Conservation (phyloP, 2,113 vertebrate genomes). For the Carassius gibelio region DNA sequence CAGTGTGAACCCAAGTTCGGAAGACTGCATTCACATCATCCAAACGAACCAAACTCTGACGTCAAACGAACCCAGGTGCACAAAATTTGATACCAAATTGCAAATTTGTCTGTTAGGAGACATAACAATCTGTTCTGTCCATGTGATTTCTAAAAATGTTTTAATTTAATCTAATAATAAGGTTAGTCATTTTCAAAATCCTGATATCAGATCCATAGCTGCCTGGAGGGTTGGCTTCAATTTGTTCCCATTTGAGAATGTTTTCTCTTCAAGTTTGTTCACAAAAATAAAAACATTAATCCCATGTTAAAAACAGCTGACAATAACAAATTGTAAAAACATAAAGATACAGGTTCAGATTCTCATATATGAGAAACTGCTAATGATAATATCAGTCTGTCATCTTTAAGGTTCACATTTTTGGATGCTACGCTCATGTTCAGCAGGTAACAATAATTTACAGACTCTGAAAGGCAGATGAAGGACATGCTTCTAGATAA, state of each 20-base stretch:
- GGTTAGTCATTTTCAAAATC: conserved; percentile 71
- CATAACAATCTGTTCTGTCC: too few species aligned
- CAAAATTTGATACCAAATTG: neutral
- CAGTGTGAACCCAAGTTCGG: too few species aligned
- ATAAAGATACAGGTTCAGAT: neutral
- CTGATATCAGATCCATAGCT: conserved; percentile 69
- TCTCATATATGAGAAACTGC: neutral
- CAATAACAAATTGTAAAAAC: neutral
- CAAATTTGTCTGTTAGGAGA: too few species aligned
- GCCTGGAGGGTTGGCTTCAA: conserved; percentile 66
- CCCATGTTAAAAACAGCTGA: neutral
- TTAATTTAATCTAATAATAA: neutral
- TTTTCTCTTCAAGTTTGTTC: conserved; percentile 79
- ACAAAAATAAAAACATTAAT: neutral
- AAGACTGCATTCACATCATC: too few species aligned
- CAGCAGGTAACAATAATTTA: conserved; percentile 46
- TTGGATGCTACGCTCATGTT: conserved; percentile 26
- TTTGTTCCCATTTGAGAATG: conserved; percentile 63
- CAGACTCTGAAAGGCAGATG: conserved; percentile 23
- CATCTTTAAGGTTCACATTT: conserved; percentile 37
- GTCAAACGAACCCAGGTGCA: too few species aligned
- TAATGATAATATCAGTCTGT: conserved; percentile 17
- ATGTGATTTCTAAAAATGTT: neutral
- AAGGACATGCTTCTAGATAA: conserved; percentile 36
- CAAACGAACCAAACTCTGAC: too few species aligned